Evolutionary conservation across 2,113 vertebrate species (phyloP).

Genomic region (Arenaria interpres): DNA sequence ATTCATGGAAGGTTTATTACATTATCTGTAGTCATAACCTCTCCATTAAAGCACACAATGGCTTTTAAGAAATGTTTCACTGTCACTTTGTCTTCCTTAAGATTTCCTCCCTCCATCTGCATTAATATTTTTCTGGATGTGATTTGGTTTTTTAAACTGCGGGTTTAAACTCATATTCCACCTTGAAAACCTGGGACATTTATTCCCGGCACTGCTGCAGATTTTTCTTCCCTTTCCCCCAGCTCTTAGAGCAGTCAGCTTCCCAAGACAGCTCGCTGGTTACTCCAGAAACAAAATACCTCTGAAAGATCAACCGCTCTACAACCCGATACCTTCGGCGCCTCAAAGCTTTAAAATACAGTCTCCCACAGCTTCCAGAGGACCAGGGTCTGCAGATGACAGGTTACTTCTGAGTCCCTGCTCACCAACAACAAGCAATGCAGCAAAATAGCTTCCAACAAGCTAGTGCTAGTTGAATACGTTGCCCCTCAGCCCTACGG

Average conservation of each 20-base stretch:
- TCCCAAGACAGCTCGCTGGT: not conserved
- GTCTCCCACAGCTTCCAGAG: not conserved
- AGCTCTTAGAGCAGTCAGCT: not conserved
- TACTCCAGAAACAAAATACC: not conserved
- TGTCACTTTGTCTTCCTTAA: conserved; percentile 73
- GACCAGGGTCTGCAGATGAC: not conserved
- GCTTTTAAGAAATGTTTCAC: conserved; percentile 79
- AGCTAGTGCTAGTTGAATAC: conserved; percentile 30
- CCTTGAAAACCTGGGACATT: conserved; percentile 30
- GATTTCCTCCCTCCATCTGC: conserved; percentile 48
- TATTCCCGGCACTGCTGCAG: conserved; percentile 63
- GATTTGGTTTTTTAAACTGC: conserved; percentile 69
- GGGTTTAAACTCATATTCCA: conserved; percentile 63
- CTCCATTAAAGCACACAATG: conserved; percentile 75
- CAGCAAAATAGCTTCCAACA: not conserved
- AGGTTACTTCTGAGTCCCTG: not conserved
- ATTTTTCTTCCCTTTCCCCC: conserved; percentile 6
- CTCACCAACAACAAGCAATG: not conserved
- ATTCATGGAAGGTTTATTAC: conserved; percentile 77
- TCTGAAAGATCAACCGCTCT: not conserved
- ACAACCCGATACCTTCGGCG: rapidly evolving
- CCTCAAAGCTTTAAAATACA: not conserved
- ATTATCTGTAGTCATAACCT: conserved; percentile 82
- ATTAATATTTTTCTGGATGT: conserved; percentile 69
- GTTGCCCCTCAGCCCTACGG: not conserved